These are phyloP conservation scores for Drosophila helvetica DNA, from an alignment of 2,888 invertebrate genomes.

Conservation along the genomic window DNA sequence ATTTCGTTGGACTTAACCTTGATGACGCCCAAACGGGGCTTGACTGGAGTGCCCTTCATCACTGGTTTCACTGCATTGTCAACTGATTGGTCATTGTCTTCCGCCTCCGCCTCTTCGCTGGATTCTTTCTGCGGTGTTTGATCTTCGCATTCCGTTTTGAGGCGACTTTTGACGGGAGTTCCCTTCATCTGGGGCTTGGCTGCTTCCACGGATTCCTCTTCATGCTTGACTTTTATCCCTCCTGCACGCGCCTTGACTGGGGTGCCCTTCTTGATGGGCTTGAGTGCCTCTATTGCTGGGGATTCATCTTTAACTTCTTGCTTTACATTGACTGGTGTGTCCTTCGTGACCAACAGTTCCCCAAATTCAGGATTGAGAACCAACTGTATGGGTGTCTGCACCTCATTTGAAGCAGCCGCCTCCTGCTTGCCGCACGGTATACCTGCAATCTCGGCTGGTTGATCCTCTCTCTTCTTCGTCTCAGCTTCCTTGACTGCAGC, in stretches of 20 bases:
- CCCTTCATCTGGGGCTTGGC: constrained; percentile 22
- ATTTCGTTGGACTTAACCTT: constrained; percentile 20
- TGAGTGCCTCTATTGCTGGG: not conserved
- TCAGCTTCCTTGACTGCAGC: not conserved
- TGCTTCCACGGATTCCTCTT: constrained; percentile 4
- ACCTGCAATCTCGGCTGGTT: no score
- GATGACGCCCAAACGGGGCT: not conserved
- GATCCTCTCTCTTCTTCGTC: no score
- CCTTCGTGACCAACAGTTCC: not conserved
- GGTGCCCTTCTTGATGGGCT: not conserved
- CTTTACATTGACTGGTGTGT: constrained; percentile 3
- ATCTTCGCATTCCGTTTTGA: constrained; percentile 6
- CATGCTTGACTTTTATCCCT: constrained; percentile 33
- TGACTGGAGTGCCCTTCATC: constrained; percentile 40
- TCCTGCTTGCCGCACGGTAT: no score
- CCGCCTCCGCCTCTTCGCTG: not conserved
- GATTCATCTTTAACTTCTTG: not conserved
- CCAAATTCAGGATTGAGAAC: no score
- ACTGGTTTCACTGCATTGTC: constrained; percentile 18
- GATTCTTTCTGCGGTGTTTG: not conserved
- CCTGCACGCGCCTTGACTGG: constrained; percentile 6
- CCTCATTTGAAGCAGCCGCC: no score
- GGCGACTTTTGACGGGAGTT: constrained; percentile 43
- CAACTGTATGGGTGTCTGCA: no score
- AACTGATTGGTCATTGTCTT: not conserved